Percentiles rank a stretch among this genome's conserved stretches.
Evolutionary conservation across 2,113 vertebrate species (phyloP).

Genomic region (Urocitellus parryii): DNA sequence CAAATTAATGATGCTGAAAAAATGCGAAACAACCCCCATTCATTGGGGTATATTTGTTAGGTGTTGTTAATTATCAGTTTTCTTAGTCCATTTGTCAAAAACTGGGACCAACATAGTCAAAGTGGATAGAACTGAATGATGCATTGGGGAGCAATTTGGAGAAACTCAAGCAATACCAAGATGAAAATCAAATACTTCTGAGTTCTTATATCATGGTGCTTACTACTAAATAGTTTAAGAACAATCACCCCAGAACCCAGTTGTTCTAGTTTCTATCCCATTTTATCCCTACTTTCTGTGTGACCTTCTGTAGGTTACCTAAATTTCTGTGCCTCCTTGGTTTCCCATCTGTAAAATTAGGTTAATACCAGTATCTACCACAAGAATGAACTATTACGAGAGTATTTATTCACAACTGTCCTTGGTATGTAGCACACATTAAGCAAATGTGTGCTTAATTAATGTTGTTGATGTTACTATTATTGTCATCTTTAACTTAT

Average conservation of each 20-base stretch:
- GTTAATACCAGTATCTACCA: background rate
- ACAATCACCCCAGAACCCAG: background rate
- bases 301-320: background rate
- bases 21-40: background rate
- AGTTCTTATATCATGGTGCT: background rate
- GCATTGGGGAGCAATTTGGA: background rate
- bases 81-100: slow-evolving; percentile 12
- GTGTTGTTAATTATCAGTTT: background rate
- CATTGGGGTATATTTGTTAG: background rate
- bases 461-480: background rate
- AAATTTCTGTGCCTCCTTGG: background rate
- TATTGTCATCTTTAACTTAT: background rate
- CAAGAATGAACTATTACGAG: background rate
- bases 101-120: background rate
- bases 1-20: background rate
- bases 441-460: background rate
- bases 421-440: background rate
- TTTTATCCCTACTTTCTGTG: background rate
- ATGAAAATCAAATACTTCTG: background rate
- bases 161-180: background rate
- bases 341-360: slow-evolving; percentile 14
- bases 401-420: background rate
- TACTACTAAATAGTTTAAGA: background rate
- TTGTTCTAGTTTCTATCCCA: background rate
- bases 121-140: background rate